Evolutionary conservation across 2,113 vertebrate species (phyloP).

Genomic region (Seriola quinqueradiata): DNA sequence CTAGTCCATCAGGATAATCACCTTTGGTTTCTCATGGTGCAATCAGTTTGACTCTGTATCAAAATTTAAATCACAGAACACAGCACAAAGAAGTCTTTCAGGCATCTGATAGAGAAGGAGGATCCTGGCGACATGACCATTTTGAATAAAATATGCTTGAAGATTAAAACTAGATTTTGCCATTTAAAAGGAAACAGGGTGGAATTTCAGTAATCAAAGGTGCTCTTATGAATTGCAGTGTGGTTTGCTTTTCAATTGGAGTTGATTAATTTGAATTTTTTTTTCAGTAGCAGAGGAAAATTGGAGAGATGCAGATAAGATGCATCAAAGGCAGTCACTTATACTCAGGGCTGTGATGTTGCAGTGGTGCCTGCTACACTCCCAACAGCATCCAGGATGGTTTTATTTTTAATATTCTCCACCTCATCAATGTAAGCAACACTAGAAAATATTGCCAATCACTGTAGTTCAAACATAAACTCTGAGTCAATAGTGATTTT

Average conservation of each 20-base stretch:
- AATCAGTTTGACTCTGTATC: conserved; percentile 76
- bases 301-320: conserved; percentile 49
- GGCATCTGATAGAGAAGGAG: conserved; percentile 55
- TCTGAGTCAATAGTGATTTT: conserved; percentile 26
- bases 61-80: conserved; percentile 64
- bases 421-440: conserved; percentile 23
- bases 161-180: conserved; percentile 70
- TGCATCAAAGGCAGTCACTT: conserved; percentile 54
- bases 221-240: conserved; percentile 28
- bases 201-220: conserved; percentile 65
- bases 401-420: conserved; percentile 35
- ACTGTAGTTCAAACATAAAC: conserved; percentile 24
- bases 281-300: conserved; percentile 31
- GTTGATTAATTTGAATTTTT: conserved; percentile 24
- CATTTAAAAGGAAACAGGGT: conserved; percentile 55
- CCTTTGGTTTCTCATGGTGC: conserved; percentile 65
- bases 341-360: conserved; percentile 31
- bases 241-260: conserved; percentile 35
- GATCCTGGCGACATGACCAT: conserved; percentile 33
- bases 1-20: conserved; percentile 80
- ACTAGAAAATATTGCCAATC: conserved; percentile 22
- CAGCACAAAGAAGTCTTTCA: conserved; percentile 74
- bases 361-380: conserved; percentile 9
- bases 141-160: conserved; percentile 66
- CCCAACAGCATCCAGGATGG: conserved; percentile 2